Conservation (phyloP, 2,113 vertebrate genomes). For the Struthidea cinerea region DNA sequence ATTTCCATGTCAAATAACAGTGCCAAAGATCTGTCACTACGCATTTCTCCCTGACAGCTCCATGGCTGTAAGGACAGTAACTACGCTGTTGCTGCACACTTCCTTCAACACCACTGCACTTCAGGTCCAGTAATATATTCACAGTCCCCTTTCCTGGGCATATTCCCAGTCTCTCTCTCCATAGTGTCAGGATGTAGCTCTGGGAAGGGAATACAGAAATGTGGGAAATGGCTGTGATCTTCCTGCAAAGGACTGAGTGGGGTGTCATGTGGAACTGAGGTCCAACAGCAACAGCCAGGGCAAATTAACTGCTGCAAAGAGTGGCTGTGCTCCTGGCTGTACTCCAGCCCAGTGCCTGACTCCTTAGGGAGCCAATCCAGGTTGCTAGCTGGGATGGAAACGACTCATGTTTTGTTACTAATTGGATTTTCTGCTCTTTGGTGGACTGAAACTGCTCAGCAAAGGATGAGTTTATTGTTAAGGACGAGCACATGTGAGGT, state of each 20-base stretch:
- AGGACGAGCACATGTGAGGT: accelerated
- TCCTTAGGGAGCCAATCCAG: not conserved
- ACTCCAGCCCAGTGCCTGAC: not conserved
- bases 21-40: not conserved
- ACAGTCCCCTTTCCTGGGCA: not conserved
- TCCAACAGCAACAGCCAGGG: not conserved
- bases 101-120: not conserved
- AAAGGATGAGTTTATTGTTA: not conserved
- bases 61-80: not conserved
- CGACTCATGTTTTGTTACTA: not conserved
- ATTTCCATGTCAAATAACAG: not conserved
- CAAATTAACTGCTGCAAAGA: not conserved
- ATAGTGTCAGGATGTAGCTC: not conserved
- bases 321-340: not conserved
- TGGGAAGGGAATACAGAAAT: not conserved
- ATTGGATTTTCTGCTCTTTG: not conserved
- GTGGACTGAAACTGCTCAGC: not conserved
- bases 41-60: not conserved
- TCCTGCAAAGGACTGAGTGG: not conserved
- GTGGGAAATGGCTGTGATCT: not conserved
- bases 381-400: not conserved
- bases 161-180: not conserved
- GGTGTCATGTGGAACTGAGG: not conserved
- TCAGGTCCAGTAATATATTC: not conserved
- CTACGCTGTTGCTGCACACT: accelerated